Evolutionary conservation across 92 coral and sea anemone genomes (phyloP), one percentile per base, ranked within the genome.

Genomic region (Porites cylindrica): DNA sequence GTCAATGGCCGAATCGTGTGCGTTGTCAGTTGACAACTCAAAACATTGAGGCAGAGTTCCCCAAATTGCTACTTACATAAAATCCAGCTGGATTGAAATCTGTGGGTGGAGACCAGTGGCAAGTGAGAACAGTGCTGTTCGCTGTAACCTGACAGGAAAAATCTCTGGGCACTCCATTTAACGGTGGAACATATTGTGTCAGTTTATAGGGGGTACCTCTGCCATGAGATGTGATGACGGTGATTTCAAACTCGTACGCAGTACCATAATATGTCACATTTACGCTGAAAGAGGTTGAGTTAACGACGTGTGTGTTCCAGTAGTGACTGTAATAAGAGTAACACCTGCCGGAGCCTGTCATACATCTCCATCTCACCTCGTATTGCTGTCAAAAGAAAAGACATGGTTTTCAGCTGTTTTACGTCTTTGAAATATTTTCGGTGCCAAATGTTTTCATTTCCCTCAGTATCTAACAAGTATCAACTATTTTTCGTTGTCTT

Each of bases 21-120:
- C 38, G 38, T 29, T 29, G 2, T 29, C 38, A 29, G 3, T 29
- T 1, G 38, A 29, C 38, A 29, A 29, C 38, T 29, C 38, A 29
- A 29, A 29, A 29, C 38, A 29, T 29, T 1, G 3, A 1, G 38
- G 38, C 38, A 3, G 38, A 23, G 24, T 23, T 21, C 23, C 23
- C 0, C 23, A 21, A 21, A 21, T 19, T 76, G 66, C 10, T 47
- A 87, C 91, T 88, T 75, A 88, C 91, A 75, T 53, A 2, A 75
- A 81, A 88, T 23, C 61, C 65, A 10, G 6, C 2, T 50, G 80
- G 73, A 63, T 83, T 51, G 53, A 63, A n/a, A 64, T 75, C 80
- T 8, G 51, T 60, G 21, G 87, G 87, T 14, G 21, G 70, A 2
- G 51, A 2, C 87, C 87, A 83, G 51, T 63, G 52, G 17, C 79